Evolutionary conservation across 2,113 vertebrate genomes (phyloP).

Genomic region (Sarotherodon lohbergeri): DNA sequence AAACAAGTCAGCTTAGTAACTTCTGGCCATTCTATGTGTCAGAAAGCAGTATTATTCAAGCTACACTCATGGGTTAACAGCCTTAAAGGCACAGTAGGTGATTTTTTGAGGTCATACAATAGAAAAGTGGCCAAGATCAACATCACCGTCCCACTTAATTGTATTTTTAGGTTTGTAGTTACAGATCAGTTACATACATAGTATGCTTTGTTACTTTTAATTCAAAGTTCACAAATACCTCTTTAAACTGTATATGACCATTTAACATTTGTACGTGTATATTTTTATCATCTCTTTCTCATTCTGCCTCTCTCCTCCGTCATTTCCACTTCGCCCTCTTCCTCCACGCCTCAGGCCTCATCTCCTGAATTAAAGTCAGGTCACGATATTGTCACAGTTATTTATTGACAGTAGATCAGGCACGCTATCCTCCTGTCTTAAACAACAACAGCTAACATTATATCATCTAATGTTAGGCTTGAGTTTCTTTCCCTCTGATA

Average conservation of each 20-base stretch:
- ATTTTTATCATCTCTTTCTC: not conserved
- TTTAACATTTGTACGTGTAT: not conserved
- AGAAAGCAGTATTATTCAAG: not conserved
- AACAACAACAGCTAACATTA: not conserved
- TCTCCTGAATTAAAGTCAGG: not conserved
- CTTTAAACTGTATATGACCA: not conserved
- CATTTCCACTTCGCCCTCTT: not conserved
- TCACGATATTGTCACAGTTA: not conserved
- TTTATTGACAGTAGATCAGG: not conserved
- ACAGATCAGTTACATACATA: rapidly evolving
- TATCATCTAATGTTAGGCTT: not conserved
- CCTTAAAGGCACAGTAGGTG: not conserved
- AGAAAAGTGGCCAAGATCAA: not conserved
- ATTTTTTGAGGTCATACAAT: not conserved
- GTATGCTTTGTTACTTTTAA: not conserved
- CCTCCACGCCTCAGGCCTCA: not conserved
- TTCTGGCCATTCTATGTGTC: not conserved
- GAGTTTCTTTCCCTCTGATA: not conserved
- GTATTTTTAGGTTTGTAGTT: not conserved
- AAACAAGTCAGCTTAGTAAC: not conserved
- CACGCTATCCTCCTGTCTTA: not conserved
- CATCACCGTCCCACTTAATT: not conserved
- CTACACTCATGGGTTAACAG: not conserved
- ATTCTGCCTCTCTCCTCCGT: not conserved
- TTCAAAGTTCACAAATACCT: not conserved